These are phyloP conservation scores for Lepidurus packardi DNA, from an alignment of 1,140 invertebrate genomes.

Conservation along the genomic window DNA sequence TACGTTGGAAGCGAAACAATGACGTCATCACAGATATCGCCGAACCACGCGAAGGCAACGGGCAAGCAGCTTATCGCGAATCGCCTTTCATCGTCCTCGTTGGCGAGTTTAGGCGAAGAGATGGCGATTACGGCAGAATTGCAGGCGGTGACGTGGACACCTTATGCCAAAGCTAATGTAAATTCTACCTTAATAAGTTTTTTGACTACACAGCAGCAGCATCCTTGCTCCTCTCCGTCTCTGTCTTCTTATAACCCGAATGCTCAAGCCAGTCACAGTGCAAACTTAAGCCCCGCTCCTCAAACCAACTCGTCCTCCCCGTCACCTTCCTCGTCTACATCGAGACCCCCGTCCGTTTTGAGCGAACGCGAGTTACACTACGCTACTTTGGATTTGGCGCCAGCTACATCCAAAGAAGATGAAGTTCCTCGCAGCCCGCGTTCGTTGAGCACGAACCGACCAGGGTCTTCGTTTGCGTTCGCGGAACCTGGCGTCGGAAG, in stretches of 20 bases:
- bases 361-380: constrained; percentile 54
- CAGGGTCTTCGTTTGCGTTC: constrained; percentile 37
- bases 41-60: neutral
- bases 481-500: neutral
- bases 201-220: neutral
- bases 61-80: neutral
- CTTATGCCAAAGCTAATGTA: too few species aligned
- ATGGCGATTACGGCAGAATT: constrained; percentile 18
- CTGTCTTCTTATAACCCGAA: constrained; percentile 9
- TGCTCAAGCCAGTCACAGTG: neutral
- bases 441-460: constrained; percentile 37
- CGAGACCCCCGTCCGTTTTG: constrained; percentile 47
- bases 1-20: neutral
- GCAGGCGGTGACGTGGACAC: constrained; percentile 25
- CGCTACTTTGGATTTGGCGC: constrained; percentile 59
- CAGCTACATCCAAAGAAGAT: constrained; percentile 37
- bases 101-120: constrained; percentile 35
- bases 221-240: neutral
- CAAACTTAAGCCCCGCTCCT: neutral
- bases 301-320: constrained; percentile 24
- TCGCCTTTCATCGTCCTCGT: constrained; percentile 31
- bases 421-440: constrained; percentile 37
- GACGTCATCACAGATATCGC: constrained; percentile 8
- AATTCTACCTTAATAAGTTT: too few species aligned
- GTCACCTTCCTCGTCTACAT: constrained; percentile 40